phyloP scores from a whole-genome alignment of 1,140 invertebrate species.

The Aricia agestis region DNA sequence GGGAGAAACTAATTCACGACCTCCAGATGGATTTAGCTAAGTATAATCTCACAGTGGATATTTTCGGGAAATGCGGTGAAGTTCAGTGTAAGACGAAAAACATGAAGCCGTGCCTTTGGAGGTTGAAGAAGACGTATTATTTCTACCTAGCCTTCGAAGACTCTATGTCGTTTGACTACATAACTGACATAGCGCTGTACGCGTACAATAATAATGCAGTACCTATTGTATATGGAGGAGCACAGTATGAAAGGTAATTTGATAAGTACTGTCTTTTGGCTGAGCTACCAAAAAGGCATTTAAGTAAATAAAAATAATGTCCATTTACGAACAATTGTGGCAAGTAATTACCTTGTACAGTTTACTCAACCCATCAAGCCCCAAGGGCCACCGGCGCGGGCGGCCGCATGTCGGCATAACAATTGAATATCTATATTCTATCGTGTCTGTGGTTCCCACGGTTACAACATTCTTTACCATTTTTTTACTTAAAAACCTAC shows the following conservation, averaged over 20 bases:
- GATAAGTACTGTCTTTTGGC: neutral
- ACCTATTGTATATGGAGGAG: slow-evolving; percentile 74
- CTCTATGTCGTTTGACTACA: slow-evolving; percentile 76
- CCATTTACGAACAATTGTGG: too few species aligned
- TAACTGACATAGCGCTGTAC: slow-evolving; percentile 78
- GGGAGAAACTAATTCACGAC: slow-evolving; percentile 78
- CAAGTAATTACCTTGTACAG: too few species aligned
- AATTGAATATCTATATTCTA: too few species aligned
- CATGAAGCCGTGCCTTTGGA: slow-evolving; percentile 62
- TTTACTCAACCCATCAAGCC: too few species aligned
- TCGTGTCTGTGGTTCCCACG: too few species aligned
- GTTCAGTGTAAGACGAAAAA: slow-evolving; percentile 43
- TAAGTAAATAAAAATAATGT: too few species aligned
- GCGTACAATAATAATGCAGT: slow-evolving; percentile 68
- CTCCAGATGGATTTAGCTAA: slow-evolving; percentile 74
- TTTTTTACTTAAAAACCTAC: too few species aligned
- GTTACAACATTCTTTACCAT: too few species aligned
- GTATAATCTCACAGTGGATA: slow-evolving; percentile 74
- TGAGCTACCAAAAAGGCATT: too few species aligned
- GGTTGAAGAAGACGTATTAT: slow-evolving; percentile 75
- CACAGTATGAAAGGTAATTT: slow-evolving; percentile 43
- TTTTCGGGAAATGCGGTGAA: slow-evolving; percentile 80
- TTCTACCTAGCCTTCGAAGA: slow-evolving; percentile 85
- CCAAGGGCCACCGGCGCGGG: too few species aligned
- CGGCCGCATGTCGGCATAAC: too few species aligned